Percentiles rank a stretch among this genome's conserved stretches.
phyloP scores from a whole-genome alignment of 2,113 vertebrate species.

The Paramormyrops kingsleyae region DNA sequence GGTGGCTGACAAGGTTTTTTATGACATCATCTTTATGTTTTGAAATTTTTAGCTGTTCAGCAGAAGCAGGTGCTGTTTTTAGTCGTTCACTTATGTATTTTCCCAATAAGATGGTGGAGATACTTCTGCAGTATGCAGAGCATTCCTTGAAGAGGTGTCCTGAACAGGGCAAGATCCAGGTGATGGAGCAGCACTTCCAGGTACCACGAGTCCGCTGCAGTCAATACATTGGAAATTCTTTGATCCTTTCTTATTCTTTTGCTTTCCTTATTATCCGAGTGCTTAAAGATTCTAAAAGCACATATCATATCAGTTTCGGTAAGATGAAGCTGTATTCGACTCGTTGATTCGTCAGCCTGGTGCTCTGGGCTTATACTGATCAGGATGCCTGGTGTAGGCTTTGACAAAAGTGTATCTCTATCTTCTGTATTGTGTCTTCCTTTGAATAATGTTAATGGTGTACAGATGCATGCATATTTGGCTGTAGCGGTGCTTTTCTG shows the following conservation, averaged over 20 bases:
- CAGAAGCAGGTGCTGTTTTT: neutral
- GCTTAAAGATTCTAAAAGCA: neutral
- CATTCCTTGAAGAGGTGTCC: conserved; percentile 84
- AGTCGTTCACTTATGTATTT: neutral
- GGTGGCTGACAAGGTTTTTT: conserved; percentile 79
- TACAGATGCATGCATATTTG: neutral
- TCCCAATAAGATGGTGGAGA: conserved; percentile 78
- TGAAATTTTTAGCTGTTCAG: neutral
- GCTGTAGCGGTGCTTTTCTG: neutral
- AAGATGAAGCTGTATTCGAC: neutral
- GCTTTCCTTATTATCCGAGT: neutral
- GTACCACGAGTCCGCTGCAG: conserved; percentile 43
- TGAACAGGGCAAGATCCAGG: conserved; percentile 89
- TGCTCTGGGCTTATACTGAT: neutral
- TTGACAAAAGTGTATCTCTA: neutral
- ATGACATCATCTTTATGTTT: neutral
- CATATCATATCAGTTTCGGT: neutral
- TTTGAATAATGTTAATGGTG: neutral
- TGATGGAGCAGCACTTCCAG: conserved; percentile 94
- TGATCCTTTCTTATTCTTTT: neutral
- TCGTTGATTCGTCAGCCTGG: neutral
- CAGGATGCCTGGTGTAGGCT: neutral
- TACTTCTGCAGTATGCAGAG: conserved; percentile 83
- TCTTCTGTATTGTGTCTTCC: neutral
- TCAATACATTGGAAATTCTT: neutral